Evolutionary conservation across 2,113 vertebrate species (phyloP).

Genomic region (Embiotoca jacksoni): DNA sequence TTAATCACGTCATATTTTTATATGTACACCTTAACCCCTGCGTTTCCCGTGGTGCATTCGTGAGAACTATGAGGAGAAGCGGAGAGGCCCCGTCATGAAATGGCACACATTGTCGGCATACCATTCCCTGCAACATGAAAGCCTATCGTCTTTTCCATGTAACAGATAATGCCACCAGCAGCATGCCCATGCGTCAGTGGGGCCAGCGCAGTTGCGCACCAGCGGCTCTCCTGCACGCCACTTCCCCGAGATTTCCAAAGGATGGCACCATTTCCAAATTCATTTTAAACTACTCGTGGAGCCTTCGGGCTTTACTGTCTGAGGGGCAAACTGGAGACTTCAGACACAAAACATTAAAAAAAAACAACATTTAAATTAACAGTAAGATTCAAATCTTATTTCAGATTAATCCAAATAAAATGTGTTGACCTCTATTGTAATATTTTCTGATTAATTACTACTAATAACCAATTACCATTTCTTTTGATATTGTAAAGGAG

Average conservation of each 20-base stretch:
- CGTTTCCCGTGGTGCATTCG: slow-evolving; percentile 32
- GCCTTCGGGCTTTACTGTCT: not conserved
- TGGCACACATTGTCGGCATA: slow-evolving; percentile 61
- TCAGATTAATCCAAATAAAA: too few species aligned
- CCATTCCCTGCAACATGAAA: slow-evolving; percentile 67
- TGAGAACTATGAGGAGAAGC: slow-evolving; percentile 29
- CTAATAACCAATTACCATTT: too few species aligned
- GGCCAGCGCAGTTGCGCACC: slow-evolving; percentile 52
- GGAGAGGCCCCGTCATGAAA: slow-evolving; percentile 50
- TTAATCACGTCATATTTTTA: slow-evolving; percentile 46
- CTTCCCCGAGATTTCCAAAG: slow-evolving; percentile 54
- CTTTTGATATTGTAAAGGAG: not conserved
- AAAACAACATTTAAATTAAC: too few species aligned
- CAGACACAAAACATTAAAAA: not conserved
- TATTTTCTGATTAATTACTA: too few species aligned
- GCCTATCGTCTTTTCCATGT: slow-evolving; percentile 71
- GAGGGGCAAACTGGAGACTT: not conserved
- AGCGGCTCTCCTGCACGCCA: slow-evolving; percentile 32
- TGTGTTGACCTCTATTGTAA: too few species aligned
- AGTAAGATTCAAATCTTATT: too few species aligned
- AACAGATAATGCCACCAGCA: slow-evolving; percentile 70
- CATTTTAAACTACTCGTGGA: not conserved
- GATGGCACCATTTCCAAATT: slow-evolving; percentile 75
- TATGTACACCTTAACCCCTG: not conserved
- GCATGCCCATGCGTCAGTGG: slow-evolving; percentile 57